phyloP scores from a whole-genome alignment of 2,888 invertebrate genomes.

The Dolichopus griseipennis region DNA sequence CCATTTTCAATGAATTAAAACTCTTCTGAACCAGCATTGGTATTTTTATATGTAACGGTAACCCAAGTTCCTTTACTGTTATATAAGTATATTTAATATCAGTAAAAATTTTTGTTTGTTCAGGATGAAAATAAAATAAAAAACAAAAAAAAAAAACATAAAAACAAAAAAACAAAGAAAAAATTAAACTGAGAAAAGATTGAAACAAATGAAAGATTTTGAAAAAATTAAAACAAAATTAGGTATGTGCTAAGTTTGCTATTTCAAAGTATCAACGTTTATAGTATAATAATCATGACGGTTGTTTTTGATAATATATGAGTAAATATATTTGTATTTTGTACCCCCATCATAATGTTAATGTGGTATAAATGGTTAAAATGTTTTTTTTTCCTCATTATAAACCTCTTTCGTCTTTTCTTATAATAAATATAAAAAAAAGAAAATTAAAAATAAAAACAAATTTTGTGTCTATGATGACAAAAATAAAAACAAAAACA shows the following conservation, averaged over 20 bases:
- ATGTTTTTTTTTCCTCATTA: too few relatives aligned
- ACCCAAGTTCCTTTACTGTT: too few relatives aligned
- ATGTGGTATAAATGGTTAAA: too few relatives aligned
- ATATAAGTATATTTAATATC: not conserved
- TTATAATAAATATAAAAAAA: too few relatives aligned
- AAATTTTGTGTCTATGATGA: too few relatives aligned
- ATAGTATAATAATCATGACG: not conserved
- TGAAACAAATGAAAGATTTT: not conserved
- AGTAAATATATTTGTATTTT: too few relatives aligned
- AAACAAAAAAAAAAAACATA: not conserved
- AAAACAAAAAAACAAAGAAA: too few relatives aligned
- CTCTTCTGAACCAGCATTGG: not conserved
- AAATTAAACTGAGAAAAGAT: too few relatives aligned
- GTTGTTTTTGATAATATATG: not conserved
- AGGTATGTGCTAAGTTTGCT: conserved; percentile 3
- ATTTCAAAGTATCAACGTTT: not conserved
- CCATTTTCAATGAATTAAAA: not conserved
- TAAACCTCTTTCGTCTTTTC: too few relatives aligned
- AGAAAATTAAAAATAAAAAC: too few relatives aligned
- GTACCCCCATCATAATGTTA: too few relatives aligned
- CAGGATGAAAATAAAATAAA: not conserved
- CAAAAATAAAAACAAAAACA: too few relatives aligned
- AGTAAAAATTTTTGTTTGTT: conserved; percentile 4
- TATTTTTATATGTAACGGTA: not conserved
- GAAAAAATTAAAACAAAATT: not conserved